Conservation (phyloP, 2,888 invertebrate species). For the Marronus borbonicus region DNA sequence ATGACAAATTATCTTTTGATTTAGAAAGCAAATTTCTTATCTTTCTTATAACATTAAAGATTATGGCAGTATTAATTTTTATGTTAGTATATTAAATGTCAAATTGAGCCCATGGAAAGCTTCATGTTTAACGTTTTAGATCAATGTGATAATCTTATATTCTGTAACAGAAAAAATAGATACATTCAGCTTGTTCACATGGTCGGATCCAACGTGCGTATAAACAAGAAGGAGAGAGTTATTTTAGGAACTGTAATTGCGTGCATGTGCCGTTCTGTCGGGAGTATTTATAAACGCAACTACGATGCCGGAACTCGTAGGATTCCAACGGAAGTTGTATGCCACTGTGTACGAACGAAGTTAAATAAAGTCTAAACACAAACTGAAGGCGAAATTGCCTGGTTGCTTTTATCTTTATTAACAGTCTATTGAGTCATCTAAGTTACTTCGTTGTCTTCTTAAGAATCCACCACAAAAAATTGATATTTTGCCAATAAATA, state of each 20-base stretch:
- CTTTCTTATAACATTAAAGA: no score
- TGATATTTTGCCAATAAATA: no score
- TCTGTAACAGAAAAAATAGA: conserved; percentile 1
- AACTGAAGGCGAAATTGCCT: no score
- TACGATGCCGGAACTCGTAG: conserved; percentile 20
- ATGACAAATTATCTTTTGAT: no score
- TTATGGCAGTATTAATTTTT: no score
- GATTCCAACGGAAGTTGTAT: conserved; percentile 32
- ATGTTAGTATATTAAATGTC: no score
- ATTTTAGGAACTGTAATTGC: conserved; percentile 35
- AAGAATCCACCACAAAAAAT: no score
- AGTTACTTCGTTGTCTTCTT: no score
- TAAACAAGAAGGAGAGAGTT: conserved; percentile 25
- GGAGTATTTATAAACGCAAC: conserved; percentile 29
- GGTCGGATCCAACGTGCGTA: background rate
- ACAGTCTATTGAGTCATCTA: background rate
- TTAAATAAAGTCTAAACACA: background rate
- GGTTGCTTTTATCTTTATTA: background rate
- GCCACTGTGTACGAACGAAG: conserved; percentile 4
- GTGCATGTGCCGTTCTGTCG: conserved; percentile 12
- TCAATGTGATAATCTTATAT: no score
- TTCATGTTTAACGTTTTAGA: no score
- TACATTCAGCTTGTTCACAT: background rate
- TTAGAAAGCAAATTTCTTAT: no score
- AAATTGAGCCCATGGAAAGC: no score